Base-by-base conservation (phyloP, 2,888 invertebrate species). In the Caenorhabditis sulstoni region DNA sequence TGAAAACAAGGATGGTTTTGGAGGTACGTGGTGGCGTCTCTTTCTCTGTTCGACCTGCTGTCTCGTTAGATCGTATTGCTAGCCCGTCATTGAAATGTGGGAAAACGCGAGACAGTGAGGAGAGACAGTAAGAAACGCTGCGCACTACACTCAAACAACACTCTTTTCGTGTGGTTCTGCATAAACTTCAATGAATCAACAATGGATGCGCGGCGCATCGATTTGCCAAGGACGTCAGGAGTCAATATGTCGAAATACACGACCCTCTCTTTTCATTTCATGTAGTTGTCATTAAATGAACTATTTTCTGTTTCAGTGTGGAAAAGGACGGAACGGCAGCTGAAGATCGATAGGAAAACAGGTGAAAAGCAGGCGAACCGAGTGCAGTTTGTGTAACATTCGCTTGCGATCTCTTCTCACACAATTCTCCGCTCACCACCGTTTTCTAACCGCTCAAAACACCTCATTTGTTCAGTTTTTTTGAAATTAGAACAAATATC, bases 161-260 rank as follows among this genome's bases (percentile, higher is more conserved):
- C 73, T 73, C 64, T 73, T 58, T 64, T 37, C 37, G 11, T 29
- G 35, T 29, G 61, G 64, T 73, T 73, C 73, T 73, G 73, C 73
- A 73, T 64, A 64, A 73, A 62, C 62, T 73, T 73, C 73, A 58
- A 73, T 73, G 73, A 73, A 73, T 73, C 73, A 73, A 73, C 73
- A 73, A 73, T 64, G 64, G 73, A 64, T 73, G 73, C 64, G 73
- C 73, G 20, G 49, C 53, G 64, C 73, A 65, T 65, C 58, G 62
- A 73, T 73, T 73, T 52, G 64, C 57, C 71, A 53, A 73, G 52
- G 58, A 64, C 57, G 64, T 57, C 41, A 29, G 68, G 58, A 67
- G 57, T 41, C 57, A 35, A 70, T 70, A 70, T 61, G 70, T 61
- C 45, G 68, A 70, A 61, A 70, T 68, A 37, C 29, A 7, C 7